These are phyloP conservation scores for Melieria picta DNA, from an alignment of 2,888 invertebrate genomes.

Conservation along the genomic window DNA sequence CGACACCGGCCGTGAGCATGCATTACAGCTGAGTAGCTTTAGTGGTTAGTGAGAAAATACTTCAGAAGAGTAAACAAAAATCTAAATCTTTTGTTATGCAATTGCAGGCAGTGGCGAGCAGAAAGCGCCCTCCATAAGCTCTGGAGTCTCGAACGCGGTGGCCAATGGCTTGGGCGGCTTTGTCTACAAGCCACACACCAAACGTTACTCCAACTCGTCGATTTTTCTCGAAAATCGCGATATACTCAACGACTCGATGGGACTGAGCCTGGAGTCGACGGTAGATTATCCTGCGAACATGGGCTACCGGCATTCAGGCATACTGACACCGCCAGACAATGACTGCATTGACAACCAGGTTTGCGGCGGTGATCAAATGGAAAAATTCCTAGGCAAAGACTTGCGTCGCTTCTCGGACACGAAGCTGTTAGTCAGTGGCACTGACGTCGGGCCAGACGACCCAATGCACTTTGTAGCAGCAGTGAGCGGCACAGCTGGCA, in stretches of 20 bases:
- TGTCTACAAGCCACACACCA: slow-evolving; percentile 57
- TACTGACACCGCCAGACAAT: slow-evolving; percentile 54
- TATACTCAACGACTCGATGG: slow-evolving; percentile 63
- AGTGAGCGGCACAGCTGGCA: slow-evolving; percentile 21
- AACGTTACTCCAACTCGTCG: slow-evolving; percentile 65
- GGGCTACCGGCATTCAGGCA: slow-evolving; percentile 62
- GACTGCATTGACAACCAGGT: slow-evolving; percentile 16
- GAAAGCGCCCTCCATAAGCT: slow-evolving; percentile 60
- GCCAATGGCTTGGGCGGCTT: slow-evolving; percentile 61
- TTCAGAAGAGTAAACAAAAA: neutral
- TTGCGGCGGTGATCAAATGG: slow-evolving; percentile 49
- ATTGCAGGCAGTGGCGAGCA: slow-evolving; percentile 58
- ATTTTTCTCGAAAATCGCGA: slow-evolving; percentile 67
- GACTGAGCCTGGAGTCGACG: slow-evolving; percentile 44
- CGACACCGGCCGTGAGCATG: slow-evolving; percentile 57
- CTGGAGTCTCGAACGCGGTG: slow-evolving; percentile 61
- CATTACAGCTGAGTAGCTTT: slow-evolving; percentile 58
- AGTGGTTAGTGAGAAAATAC: slow-evolving; percentile 51
- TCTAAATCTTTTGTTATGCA: slow-evolving; percentile 33
- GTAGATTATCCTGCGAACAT: slow-evolving; percentile 35
- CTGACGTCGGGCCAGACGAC: slow-evolving; percentile 46
- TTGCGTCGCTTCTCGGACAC: slow-evolving; percentile 66
- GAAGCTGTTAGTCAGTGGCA: slow-evolving; percentile 58
- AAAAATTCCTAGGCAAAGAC: slow-evolving; percentile 58
- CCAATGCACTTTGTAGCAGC: slow-evolving; percentile 33